Evolutionary conservation across 2,113 vertebrate genomes (phyloP).

Genomic region (Merops nubicus): DNA sequence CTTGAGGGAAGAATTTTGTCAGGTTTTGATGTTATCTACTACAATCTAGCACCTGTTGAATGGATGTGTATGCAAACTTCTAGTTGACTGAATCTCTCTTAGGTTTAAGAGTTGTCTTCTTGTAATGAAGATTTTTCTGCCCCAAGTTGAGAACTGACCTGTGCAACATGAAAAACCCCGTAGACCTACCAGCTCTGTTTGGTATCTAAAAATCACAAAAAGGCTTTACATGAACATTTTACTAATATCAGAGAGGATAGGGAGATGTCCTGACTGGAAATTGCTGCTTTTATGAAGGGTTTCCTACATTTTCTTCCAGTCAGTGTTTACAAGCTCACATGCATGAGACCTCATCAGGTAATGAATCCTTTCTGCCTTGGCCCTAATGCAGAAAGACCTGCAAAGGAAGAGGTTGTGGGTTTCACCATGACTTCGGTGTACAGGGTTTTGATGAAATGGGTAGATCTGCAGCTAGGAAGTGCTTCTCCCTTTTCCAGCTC

Average conservation of each 20-base stretch:
- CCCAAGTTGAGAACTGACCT: background rate
- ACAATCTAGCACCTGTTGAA: background rate
- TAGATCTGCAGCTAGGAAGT: background rate
- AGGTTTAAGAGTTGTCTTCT: background rate
- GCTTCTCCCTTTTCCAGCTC: background rate
- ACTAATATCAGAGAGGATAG: background rate
- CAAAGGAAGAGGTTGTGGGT: background rate
- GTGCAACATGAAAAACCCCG: no score
- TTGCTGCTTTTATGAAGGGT: background rate
- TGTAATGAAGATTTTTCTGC: background rate
- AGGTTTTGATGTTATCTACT: background rate
- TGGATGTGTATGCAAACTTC: background rate
- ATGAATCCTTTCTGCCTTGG: background rate
- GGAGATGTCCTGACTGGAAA: background rate
- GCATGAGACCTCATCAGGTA: background rate
- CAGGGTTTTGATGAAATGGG: background rate
- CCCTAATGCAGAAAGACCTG: background rate
- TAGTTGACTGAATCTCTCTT: background rate
- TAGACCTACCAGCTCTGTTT: background rate
- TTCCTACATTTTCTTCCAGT: background rate
- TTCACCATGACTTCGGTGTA: background rate
- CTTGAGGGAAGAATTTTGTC: rapidly evolving
- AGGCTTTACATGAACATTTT: background rate
- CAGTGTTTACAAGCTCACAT: background rate
- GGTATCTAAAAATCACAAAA: background rate